A percentile compares a stretch with the other conserved stretches of the same genome.
Conservation (phyloP, 2,888 invertebrate species). For the Cephus pygmeus region DNA sequence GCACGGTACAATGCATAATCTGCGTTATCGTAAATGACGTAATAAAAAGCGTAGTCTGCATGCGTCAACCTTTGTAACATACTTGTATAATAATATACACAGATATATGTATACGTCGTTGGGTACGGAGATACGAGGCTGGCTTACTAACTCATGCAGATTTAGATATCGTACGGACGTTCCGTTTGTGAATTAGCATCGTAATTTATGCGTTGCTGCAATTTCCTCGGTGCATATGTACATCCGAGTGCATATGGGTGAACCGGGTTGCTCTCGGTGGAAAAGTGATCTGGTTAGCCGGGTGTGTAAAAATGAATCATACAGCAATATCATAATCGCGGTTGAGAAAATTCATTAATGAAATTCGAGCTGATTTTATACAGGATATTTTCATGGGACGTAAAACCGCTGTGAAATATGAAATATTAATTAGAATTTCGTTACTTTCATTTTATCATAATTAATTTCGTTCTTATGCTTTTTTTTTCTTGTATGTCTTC, state of each 20-base stretch:
- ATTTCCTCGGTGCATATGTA: conserved; percentile 39
- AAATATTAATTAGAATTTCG: not conserved
- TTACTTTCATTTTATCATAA: not conserved
- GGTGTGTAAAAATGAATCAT: not conserved
- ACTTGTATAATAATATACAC: not conserved
- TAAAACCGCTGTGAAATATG: not conserved
- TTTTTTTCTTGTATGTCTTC: not conserved
- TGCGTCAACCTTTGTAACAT: conserved; percentile 9
- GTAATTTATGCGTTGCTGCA: conserved; percentile 37
- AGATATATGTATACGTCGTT: conserved; percentile 10
- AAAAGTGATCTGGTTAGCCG: not conserved
- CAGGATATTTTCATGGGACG: not conserved
- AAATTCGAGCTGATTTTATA: not conserved
- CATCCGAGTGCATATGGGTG: not conserved
- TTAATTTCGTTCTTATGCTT: not conserved
- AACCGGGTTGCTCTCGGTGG: not conserved
- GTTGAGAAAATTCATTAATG: not conserved
- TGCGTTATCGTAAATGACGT: not conserved
- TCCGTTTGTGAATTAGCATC: conserved; percentile 31
- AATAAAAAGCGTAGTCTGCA: not conserved
- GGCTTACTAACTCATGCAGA: conserved; percentile 1
- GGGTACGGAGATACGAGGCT: not conserved
- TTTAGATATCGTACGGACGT: conserved; percentile 1
- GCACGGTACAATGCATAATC: not conserved
- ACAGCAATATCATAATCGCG: not conserved